Conservation (phyloP, 2,888 invertebrate genomes). For the Agonopterix heracliana region DNA sequence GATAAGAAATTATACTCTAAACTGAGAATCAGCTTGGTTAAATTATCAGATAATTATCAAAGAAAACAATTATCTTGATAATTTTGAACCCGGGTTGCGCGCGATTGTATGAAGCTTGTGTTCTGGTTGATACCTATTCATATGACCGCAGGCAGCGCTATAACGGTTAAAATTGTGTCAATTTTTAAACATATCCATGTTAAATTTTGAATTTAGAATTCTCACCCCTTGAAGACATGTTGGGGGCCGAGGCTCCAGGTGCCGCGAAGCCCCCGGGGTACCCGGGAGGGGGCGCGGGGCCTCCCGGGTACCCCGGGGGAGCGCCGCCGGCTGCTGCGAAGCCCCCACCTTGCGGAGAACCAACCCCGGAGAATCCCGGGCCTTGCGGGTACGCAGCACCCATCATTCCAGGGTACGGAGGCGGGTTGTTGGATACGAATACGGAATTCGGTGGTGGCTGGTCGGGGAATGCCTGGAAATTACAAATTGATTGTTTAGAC, state of each 20-base stretch:
- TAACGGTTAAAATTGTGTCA: too few species aligned
- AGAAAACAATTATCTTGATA: too few species aligned
- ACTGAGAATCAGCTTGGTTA: too few species aligned
- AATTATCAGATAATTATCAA: too few species aligned
- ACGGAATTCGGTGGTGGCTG: conserved; percentile 88
- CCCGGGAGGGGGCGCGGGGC: conserved; percentile 17
- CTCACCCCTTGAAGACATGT: conserved; percentile 60
- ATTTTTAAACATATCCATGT: too few species aligned
- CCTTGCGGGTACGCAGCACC: conserved; percentile 47
- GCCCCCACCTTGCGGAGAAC: conserved; percentile 13
- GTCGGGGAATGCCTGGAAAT: conserved; percentile 76
- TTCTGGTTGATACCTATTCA: too few species aligned
- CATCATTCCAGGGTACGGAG: conserved; percentile 93
- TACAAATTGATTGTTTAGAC: neutral
- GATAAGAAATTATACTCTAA: too few species aligned
- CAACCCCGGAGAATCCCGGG: conserved; percentile 19
- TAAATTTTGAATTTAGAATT: conserved; percentile 12
- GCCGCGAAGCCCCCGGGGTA: conserved; percentile 23
- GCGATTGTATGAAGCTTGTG: too few species aligned
- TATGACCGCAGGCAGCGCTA: too few species aligned
- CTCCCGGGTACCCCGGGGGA: conserved; percentile 39
- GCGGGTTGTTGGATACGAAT: conserved; percentile 92
- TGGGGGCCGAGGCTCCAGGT: conserved; percentile 27
- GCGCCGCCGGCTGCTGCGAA: conserved; percentile 29
- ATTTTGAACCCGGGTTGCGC: too few species aligned